These are phyloP conservation scores for Mus minutoides DNA, from an alignment of 2,797 vertebrate species.

Conservation along the genomic window DNA sequence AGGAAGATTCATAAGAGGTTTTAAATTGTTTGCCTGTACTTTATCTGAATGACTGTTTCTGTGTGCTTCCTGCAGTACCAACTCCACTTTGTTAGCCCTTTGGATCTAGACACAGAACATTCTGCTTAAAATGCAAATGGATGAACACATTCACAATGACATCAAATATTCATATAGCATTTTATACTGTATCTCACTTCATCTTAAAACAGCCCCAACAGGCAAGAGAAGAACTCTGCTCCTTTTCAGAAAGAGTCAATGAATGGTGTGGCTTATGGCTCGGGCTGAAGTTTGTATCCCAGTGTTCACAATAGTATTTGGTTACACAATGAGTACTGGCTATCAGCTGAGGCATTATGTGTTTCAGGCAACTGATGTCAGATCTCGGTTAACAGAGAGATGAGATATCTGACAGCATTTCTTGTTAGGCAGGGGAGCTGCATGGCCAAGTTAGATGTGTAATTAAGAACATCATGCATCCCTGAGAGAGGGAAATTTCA, in stretches of 20 bases:
- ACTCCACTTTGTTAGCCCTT: background rate
- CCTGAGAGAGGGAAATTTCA: fast-evolving
- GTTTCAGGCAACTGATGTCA: background rate
- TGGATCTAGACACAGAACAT: background rate
- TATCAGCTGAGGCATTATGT: fast-evolving
- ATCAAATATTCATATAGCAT: background rate
- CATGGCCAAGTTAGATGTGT: background rate
- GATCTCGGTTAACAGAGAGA: background rate
- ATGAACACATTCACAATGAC: background rate
- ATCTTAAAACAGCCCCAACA: background rate
- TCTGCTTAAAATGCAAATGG: slow-evolving; percentile 44
- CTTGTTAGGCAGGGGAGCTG: background rate
- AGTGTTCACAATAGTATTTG: background rate
- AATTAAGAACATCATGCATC: fast-evolving
- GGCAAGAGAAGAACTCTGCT: too few species aligned
- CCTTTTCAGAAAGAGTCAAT: background rate
- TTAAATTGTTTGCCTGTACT: background rate
- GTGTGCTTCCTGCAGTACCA: background rate
- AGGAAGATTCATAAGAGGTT: background rate
- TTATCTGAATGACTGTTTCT: background rate
- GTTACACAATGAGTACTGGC: fast-evolving
- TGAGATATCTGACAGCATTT: background rate
- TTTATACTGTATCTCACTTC: background rate
- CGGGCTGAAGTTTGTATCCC: background rate
- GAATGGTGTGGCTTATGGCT: background rate